Evolutionary conservation across 2,113 vertebrate genomes (phyloP).

Genomic region (Gopherus evgoodei): DNA sequence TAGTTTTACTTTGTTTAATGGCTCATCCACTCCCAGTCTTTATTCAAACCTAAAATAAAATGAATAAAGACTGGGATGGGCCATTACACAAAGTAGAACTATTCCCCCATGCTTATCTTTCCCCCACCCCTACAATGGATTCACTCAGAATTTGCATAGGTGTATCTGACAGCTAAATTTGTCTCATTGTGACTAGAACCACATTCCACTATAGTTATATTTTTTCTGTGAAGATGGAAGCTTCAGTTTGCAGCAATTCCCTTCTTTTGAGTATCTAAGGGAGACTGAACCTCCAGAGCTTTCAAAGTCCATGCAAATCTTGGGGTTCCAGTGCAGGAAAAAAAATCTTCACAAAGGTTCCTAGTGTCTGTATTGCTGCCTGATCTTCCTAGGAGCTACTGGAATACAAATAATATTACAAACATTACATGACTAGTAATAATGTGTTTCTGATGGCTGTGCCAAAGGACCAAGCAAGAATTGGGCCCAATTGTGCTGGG

Average conservation of each 20-base stretch:
- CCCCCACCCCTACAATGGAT: accelerated
- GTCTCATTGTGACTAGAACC: background rate
- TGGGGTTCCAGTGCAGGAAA: background rate
- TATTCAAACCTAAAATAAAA: no score
- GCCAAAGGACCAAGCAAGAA: no score
- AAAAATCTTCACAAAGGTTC: accelerated
- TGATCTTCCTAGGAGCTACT: background rate
- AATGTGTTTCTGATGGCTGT: no score
- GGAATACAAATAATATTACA: no score
- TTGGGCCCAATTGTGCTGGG: no score
- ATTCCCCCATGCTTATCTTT: no score
- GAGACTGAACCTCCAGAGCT: background rate
- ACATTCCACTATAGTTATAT: background rate
- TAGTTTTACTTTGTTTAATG: no score
- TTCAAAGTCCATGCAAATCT: accelerated
- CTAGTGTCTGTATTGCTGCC: background rate
- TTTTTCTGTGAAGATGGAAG: background rate
- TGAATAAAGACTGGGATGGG: no score
- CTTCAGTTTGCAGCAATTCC: background rate
- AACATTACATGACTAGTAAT: no score
- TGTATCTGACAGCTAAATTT: background rate
- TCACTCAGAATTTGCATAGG: background rate
- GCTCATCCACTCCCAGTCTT: no score
- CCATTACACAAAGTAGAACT: no score
- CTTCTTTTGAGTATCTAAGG: background rate